phyloP scores from a whole-genome alignment of 2,888 invertebrate species.

The Trimorus sp. region DNA sequence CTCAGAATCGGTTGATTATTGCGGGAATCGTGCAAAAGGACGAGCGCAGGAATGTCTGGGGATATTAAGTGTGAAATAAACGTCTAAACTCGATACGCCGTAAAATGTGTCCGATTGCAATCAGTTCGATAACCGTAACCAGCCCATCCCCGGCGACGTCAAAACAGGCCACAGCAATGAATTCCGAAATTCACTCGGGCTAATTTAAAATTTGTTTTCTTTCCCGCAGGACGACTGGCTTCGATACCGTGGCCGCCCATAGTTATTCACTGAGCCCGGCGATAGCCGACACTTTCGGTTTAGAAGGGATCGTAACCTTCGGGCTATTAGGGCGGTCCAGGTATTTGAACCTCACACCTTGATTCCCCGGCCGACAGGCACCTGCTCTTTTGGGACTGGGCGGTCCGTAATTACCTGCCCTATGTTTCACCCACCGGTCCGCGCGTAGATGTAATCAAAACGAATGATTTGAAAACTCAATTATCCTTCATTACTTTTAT shows the following conservation, averaged over 20 bases:
- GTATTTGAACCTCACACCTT: conserved; percentile 80
- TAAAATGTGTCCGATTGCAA: too few relatives aligned
- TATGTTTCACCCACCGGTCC: conserved; percentile 78
- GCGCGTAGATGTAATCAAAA: conserved; percentile 80
- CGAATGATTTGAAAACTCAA: conserved; percentile 81
- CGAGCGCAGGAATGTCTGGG: too few relatives aligned
- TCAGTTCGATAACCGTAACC: neutral
- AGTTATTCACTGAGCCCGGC: conserved; percentile 36
- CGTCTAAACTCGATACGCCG: too few relatives aligned
- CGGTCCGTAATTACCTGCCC: conserved; percentile 80
- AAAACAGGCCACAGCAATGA: conserved; percentile 17
- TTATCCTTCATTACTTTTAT: conserved; percentile 80
- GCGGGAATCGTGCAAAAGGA: too few relatives aligned
- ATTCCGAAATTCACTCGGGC: conserved; percentile 17
- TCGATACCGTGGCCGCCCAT: conserved; percentile 20
- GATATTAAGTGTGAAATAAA: too few relatives aligned
- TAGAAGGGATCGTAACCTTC: conserved; percentile 77
- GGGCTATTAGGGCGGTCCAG: conserved; percentile 80
- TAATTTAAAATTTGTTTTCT: conserved; percentile 44
- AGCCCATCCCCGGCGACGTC: neutral
- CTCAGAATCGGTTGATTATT: too few relatives aligned
- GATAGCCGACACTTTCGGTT: conserved; percentile 72
- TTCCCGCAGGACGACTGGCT: conserved; percentile 14
- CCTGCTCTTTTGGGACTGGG: conserved; percentile 80
- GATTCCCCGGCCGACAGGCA: conserved; percentile 78